Conservation (phyloP, 2,113 vertebrate genomes). For the Manacus vitellinus region DNA sequence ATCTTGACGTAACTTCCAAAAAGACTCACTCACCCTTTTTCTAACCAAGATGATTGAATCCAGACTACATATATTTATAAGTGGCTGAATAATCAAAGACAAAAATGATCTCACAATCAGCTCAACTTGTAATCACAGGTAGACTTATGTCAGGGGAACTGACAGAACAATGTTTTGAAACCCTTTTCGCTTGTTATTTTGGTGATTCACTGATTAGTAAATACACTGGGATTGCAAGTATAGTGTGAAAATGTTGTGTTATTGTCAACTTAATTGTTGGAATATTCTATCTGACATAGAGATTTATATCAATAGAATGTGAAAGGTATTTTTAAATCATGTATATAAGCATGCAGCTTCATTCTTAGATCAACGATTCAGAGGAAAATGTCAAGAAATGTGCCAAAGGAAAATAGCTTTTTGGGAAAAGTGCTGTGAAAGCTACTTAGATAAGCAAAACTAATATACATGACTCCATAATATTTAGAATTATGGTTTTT, state of each 20-base stretch:
- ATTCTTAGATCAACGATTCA: background rate
- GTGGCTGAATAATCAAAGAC: background rate
- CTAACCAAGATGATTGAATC: background rate
- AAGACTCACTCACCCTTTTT: background rate
- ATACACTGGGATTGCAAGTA: background rate
- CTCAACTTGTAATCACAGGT: accelerated
- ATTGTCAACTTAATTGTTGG: background rate
- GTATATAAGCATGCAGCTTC: background rate
- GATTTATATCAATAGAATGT: background rate
- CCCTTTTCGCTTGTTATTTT: background rate
- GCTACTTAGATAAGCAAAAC: background rate
- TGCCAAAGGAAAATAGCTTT: background rate
- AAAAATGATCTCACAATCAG: background rate
- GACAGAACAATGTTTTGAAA: background rate
- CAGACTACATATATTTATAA: background rate
- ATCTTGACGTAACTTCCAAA: background rate
- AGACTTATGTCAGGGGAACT: background rate
- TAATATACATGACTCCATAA: background rate
- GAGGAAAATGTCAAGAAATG: background rate
- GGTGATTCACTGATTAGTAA: background rate
- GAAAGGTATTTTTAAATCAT: background rate
- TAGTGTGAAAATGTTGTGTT: background rate
- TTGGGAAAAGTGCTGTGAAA: background rate
- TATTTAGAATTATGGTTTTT: background rate
- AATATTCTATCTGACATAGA: background rate